Conservation (phyloP, 2,113 vertebrate species). For the Stegostoma tigrinum region DNA sequence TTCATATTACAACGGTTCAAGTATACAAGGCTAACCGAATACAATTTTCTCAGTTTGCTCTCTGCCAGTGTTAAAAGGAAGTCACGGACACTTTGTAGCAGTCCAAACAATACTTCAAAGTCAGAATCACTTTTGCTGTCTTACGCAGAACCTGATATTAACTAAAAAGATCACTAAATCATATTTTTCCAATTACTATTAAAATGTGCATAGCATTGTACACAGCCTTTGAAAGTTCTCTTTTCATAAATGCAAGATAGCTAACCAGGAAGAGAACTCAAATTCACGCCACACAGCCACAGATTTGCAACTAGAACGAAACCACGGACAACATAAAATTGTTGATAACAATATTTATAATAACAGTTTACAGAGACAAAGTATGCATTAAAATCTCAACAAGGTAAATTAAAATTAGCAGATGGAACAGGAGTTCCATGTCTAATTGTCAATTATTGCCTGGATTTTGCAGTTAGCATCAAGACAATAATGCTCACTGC, state of each 20-base stretch:
- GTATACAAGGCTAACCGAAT: background rate
- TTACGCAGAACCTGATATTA: background rate
- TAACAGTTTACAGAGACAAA: too few relatives aligned
- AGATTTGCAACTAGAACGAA: background rate
- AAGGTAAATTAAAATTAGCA: too few relatives aligned
- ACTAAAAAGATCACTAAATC: background rate
- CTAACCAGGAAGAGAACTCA: background rate
- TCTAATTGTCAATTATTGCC: too few relatives aligned
- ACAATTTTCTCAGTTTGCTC: background rate
- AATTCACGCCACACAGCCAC: background rate
- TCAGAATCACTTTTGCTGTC: background rate
- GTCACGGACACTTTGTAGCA: background rate
- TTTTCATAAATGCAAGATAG: background rate
- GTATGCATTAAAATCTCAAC: too few relatives aligned
- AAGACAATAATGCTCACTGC: too few relatives aligned
- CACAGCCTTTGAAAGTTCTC: background rate
- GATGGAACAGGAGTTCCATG: too few relatives aligned
- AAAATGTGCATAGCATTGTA: too few relatives aligned
- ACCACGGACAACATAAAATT: background rate
- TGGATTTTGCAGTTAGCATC: too few relatives aligned
- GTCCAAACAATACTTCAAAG: background rate
- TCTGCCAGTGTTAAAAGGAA: background rate
- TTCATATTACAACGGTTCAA: background rate
- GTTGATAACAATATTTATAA: too few relatives aligned
- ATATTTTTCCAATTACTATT: background rate